phyloP scores from a whole-genome alignment of 64 coral and sea anemone species.

The Actinia tenebrosa region DNA sequence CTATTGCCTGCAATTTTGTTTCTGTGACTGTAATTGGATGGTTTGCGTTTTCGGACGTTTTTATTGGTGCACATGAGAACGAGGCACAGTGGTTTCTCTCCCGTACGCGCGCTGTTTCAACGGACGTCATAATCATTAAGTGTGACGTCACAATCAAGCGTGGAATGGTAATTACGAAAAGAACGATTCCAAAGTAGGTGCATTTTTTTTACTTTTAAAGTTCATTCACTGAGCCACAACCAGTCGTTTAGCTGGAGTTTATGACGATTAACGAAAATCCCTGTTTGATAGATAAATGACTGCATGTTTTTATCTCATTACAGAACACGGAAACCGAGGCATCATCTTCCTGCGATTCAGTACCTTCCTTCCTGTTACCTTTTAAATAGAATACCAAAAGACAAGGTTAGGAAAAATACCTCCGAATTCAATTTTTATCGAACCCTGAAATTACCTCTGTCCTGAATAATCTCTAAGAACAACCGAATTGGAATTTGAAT shows the following conservation, averaged over 20 bases:
- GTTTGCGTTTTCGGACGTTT: no score
- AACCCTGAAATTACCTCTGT: not conserved
- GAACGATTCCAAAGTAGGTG: constrained; percentile 5
- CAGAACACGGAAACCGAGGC: not conserved
- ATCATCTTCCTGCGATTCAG: not conserved
- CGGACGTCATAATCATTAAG: not conserved
- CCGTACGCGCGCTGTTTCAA: not conserved
- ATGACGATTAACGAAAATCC: no score
- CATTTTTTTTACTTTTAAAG: not conserved
- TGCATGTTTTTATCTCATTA: not conserved
- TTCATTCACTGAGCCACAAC: not conserved
- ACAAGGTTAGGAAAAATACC: not conserved
- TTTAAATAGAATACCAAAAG: not conserved
- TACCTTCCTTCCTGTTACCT: not conserved
- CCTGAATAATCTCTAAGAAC: not conserved
- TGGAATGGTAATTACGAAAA: constrained; percentile 1
- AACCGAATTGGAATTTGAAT: no score
- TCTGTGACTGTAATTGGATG: no score
- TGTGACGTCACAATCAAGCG: not conserved
- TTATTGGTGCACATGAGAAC: not conserved
- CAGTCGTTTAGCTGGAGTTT: not conserved
- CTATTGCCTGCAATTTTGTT: no score
- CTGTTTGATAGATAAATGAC: not conserved
- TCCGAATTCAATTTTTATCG: not conserved
- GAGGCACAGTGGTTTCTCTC: not conserved